Evolutionary conservation across 1,140 invertebrate genomes (phyloP).

Genomic region (Brachionus plicatilis): DNA sequence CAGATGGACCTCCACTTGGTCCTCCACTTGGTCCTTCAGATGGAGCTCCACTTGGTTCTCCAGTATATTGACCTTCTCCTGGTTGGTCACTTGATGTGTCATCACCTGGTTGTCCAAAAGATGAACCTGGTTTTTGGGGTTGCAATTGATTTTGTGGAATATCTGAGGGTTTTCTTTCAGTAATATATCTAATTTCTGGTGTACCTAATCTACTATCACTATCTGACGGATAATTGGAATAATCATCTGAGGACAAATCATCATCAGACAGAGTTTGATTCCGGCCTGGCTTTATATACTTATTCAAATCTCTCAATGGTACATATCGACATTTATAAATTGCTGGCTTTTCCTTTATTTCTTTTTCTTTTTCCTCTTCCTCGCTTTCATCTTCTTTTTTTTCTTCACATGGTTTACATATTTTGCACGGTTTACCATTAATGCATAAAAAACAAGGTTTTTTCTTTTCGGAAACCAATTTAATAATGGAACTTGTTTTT

Average conservation of each 20-base stretch:
- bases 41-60: background rate
- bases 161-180: background rate
- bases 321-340: background rate
- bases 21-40: background rate
- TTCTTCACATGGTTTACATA: background rate
- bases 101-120: background rate
- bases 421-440: background rate
- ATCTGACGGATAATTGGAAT: background rate
- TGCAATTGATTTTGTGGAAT: background rate
- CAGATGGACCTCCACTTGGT: background rate
- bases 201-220: background rate
- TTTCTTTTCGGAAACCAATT: background rate
- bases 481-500: background rate
- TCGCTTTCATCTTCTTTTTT: background rate
- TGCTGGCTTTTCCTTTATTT: background rate
- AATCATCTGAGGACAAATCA: background rate
- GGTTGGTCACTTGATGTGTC: background rate
- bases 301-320: background rate
- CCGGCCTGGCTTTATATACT: background rate
- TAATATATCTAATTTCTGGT: background rate
- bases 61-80: background rate
- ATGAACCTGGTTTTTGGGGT: background rate
- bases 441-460: constrained; percentile 14
- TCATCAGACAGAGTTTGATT: background rate
- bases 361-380: background rate